Base-by-base conservation (phyloP, 2,113 vertebrate species). In the Sceloporus undulatus region DNA sequence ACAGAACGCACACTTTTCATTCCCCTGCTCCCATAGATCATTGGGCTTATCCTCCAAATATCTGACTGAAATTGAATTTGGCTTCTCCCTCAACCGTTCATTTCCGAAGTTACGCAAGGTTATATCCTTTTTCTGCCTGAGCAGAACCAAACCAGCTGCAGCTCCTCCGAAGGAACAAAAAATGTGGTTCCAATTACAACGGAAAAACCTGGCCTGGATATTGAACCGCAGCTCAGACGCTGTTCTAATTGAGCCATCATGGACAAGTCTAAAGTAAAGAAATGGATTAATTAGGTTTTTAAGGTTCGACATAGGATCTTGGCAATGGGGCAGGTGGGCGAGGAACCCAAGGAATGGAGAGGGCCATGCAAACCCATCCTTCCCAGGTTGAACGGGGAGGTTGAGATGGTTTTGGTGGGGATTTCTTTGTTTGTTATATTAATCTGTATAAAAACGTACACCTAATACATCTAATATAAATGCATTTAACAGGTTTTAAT, bases 61-160 rank as follows among this genome's bases (percentile, higher is more conserved):
- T 97, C 97, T 98, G 97, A 97, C 96, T 97, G 96, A 97, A 97
- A 98, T 97, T 97, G 97, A 97, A 97, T 97, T 98, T 98, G 97
- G 97, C 97, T 98, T 97, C 97, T 97, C 97, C 95, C 97, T 98
- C 97, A 97, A 97, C 97, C 96, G 96, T 97, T 98, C 97, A 97
- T 97, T 98, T 97, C 97, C 97, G 97, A 97, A 97, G 96, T 97
- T 97, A 98, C 97, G 97, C 96, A 97, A 97, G 97, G 97, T 97
- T 97, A 97, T 97, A 98, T 97, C 97, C 97, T 97, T 97, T 87
- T 97, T 97, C 97, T 97, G 97, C 97, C 96, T 97, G 97, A 97
- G 96, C 96, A 97, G 97, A 97, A 97, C 95, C 96, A 97, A 97
- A 97, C 97, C 97, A 98, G 97, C 97, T 97, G 97, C 97, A 97